Evolutionary conservation across 2,888 invertebrate genomes (phyloP).

Genomic region (Hermaeophaga mercurialis): DNA sequence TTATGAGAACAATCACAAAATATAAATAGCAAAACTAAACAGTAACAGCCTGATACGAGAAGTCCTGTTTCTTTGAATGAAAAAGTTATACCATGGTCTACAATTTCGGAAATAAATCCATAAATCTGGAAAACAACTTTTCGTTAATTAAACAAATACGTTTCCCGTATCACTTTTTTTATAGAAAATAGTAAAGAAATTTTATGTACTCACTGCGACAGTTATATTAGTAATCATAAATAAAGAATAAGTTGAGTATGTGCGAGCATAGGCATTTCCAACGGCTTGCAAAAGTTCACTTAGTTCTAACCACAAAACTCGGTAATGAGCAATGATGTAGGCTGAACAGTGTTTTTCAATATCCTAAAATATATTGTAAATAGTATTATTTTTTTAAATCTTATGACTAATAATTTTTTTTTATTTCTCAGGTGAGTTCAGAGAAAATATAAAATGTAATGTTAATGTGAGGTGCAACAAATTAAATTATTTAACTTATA

Average conservation of each 20-base stretch:
- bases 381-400: too few relatives aligned
- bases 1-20: conserved; percentile 73
- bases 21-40: conserved; percentile 65
- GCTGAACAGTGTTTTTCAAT: conserved; percentile 63
- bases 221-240: conserved; percentile 74
- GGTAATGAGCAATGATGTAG: conserved; percentile 65
- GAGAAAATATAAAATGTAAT: too few relatives aligned
- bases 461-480: too few relatives aligned
- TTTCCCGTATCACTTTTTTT: too few relatives aligned
- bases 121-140: conserved; percentile 63
- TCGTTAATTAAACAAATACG: too few relatives aligned
- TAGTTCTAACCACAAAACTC: conserved; percentile 68
- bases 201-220: conserved; percentile 59
- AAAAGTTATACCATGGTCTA: conserved; percentile 69
- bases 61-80: conserved; percentile 72
- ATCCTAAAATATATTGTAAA: too few relatives aligned
- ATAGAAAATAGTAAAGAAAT: too few relatives aligned
- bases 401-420: too few relatives aligned
- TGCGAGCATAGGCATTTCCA: conserved; percentile 71
- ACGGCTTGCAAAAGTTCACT: conserved; percentile 68
- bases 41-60: conserved; percentile 67
- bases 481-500: too few relatives aligned
- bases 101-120: conserved; percentile 69
- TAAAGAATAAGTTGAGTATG: conserved; percentile 69
- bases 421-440: too few relatives aligned